Evolutionary conservation across 2,888 invertebrate genomes (phyloP), one percentile per base, ranked within the genome.

Genomic region (Alviniconcha strummeri): DNA sequence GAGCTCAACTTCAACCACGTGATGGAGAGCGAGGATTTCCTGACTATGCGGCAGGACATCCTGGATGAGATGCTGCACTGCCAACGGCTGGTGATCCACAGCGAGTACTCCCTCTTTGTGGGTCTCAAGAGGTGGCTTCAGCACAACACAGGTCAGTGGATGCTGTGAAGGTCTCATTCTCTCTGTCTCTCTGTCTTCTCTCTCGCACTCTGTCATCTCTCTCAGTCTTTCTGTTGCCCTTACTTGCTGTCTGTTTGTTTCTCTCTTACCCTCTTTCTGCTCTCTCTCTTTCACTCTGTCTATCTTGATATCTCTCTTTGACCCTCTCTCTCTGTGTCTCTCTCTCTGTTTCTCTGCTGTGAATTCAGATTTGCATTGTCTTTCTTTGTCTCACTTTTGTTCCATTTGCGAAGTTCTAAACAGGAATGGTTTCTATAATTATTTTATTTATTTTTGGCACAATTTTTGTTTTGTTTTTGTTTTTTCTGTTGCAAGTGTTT

Each of bases 1-100:
- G 97, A 97, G 92, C 97, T 97, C 97, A 98, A 98, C 94, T 95
- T 98, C 88, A 97, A 97, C 93, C 95, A 96, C 91, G 96, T 97
- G 54, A 96, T 97, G 81, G 95, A 96, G 82, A 96, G 96, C 0
- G 95, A 95, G 76, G 97, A 97, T 92, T 97, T 98, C 93, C 95
- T 95, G 0, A 96, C 96, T 91, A 96, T 98, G 92, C 97, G 97
- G 91, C 95, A 96, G 0, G 97, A 97, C 87, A 95, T 96, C 69
- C 94, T 98, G 86, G 95, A 96, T 75, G 95, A 95, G 81, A 94
- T 98, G 88, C 94, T 98, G 88, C 96, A 96, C 92, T 97, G 97
- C 93, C 97, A 97, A 91, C 97, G 97, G 94, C 94, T 98, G 15
- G 97, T 98, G 72, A 95, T 98, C 84, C 96, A 96, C 91, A 97